Percentiles rank a stretch among this genome's conserved stretches.
Conservation (phyloP, 2,113 vertebrate species). For the Hippopotamus amphibius region DNA sequence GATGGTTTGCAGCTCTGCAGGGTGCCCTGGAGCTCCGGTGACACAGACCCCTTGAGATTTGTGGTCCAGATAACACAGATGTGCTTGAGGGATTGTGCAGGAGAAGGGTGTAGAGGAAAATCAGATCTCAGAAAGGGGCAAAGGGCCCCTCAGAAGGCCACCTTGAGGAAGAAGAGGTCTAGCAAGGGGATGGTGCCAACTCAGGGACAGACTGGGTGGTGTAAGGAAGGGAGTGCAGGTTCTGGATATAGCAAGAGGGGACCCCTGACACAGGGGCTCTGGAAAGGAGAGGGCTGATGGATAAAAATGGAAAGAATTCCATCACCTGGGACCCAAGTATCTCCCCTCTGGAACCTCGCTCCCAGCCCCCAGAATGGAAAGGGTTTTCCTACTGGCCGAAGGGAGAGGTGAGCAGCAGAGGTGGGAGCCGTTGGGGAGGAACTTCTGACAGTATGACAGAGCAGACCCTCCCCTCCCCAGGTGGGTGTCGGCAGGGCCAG, state of each 20-base stretch:
- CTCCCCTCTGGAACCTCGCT: not conserved
- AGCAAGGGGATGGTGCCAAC: not conserved
- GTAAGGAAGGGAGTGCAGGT: not conserved
- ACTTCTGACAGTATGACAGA: not conserved
- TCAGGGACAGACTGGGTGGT: not conserved
- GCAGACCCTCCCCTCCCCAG: not conserved
- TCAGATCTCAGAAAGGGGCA: not conserved
- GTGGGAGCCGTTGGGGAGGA: too few relatives aligned
- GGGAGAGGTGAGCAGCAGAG: not conserved
- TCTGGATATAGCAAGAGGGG: not conserved
- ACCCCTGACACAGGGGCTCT: not conserved
- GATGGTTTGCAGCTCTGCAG: not conserved
- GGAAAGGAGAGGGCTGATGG: not conserved
- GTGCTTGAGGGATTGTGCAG: not conserved
- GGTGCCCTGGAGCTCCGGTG: not conserved
- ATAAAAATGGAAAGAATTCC: not conserved
- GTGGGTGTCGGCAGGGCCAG: not conserved
- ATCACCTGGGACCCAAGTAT: not conserved
- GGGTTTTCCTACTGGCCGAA: not conserved
- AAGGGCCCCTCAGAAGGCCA: not conserved
- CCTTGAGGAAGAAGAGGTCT: not conserved
- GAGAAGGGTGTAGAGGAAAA: not conserved
- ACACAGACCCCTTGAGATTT: not conserved
- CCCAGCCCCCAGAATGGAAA: not conserved
- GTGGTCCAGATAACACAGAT: not conserved